Evolutionary conservation across 2,113 vertebrate genomes (phyloP).

Genomic region (Lathamus discolor): DNA sequence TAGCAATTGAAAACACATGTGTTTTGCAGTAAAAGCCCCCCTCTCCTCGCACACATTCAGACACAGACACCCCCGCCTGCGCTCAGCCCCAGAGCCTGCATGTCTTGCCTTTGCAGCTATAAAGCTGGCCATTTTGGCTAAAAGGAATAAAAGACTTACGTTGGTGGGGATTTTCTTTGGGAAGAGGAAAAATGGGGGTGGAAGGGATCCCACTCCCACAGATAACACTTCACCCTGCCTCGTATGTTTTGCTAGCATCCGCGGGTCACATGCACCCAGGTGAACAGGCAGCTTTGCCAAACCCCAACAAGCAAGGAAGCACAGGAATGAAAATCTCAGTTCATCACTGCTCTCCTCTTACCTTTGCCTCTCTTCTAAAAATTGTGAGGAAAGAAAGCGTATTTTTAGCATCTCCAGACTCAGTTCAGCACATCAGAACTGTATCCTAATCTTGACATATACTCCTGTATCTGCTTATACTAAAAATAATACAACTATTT

Average conservation of each 20-base stretch:
- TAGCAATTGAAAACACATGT: conserved; percentile 86
- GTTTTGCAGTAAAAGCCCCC: conserved; percentile 73
- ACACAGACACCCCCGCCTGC: background rate
- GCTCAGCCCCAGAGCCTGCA: background rate
- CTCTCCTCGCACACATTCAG: background rate
- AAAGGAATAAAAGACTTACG: background rate
- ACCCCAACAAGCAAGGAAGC: background rate
- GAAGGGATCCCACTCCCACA: background rate
- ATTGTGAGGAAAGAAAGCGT: conserved; percentile 30
- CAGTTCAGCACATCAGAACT: conserved; percentile 40
- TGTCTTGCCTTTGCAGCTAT: background rate
- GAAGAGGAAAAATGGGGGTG: background rate
- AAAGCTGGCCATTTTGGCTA: background rate
- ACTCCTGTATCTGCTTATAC: conserved; percentile 31
- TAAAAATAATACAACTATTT: conserved; percentile 76
- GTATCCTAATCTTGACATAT: conserved; percentile 52
- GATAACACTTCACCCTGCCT: background rate
- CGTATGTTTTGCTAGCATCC: background rate
- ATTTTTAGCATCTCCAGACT: conserved; percentile 71
- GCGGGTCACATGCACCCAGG: background rate
- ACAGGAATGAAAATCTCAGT: conserved; percentile 9
- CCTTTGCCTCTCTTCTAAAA: conserved; percentile 35
- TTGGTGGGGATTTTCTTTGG: background rate
- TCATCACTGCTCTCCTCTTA: conserved; percentile 29
- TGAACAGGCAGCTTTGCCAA: background rate